A percentile compares a stretch with the other conserved stretches of the same genome.
phyloP scores from a whole-genome alignment of 2,797 vertebrate genomes.

The Acrossocheilus fasciatus region DNA sequence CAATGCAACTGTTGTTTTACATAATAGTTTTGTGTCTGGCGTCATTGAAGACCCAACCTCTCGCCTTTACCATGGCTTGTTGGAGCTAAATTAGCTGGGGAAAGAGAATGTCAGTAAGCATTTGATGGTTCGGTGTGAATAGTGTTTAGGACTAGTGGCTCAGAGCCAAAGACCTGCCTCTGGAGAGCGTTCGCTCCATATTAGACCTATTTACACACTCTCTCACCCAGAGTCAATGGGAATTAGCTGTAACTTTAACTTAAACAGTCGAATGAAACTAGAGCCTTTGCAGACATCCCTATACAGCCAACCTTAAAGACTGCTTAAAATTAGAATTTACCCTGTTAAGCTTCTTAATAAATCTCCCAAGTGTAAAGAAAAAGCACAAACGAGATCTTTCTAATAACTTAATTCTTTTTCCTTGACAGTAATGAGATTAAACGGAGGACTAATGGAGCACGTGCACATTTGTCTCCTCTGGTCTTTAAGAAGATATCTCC shows the following conservation, averaged over 20 bases:
- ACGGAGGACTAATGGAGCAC: constrained; percentile 15
- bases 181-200: constrained; percentile 71
- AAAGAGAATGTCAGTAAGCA: constrained; percentile 71
- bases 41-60: constrained; percentile 63
- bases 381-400: background rate
- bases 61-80: constrained; percentile 66
- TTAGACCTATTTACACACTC: constrained; percentile 72
- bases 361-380: background rate
- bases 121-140: constrained; percentile 75
- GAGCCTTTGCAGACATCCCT: constrained; percentile 4
- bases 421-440: constrained; percentile 9
- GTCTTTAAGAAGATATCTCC: background rate
- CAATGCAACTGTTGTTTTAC: constrained; percentile 9
- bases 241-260: constrained; percentile 64
- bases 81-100: constrained; percentile 77
- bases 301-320: constrained; percentile 24
- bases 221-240: constrained; percentile 60
- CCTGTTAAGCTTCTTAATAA: constrained; percentile 2
- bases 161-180: constrained; percentile 65
- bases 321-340: background rate
- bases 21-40: constrained; percentile 64
- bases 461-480: background rate
- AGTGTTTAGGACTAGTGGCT: constrained; percentile 71
- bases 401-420: background rate
- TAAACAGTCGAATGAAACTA: constrained; percentile 59